These are phyloP conservation scores for Acanthurus leucopareius DNA, from an alignment of 2,797 vertebrate species.

Conservation along the genomic window DNA sequence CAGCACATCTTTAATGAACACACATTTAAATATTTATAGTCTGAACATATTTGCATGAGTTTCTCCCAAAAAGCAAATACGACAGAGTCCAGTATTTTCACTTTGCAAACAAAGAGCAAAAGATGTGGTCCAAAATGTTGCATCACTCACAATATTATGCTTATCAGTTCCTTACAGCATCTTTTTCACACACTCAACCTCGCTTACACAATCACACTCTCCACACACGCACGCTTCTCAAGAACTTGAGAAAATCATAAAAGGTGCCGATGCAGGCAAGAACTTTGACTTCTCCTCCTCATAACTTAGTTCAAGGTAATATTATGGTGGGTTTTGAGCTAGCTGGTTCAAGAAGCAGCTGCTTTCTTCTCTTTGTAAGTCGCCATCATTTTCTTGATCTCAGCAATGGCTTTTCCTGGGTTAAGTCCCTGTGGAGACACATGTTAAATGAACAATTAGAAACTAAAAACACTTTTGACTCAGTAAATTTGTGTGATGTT, in stretches of 20 bases:
- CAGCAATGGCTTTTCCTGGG: conserved; percentile 94
- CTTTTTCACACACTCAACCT: not conserved
- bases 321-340: not conserved
- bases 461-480: not conserved
- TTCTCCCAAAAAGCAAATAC: not conserved
- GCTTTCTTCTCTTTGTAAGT: conserved; percentile 90
- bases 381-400: conserved; percentile 99
- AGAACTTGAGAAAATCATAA: conserved; percentile 8
- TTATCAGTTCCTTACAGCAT: not conserved
- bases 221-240: not conserved
- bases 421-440: conserved; percentile 89
- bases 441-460: conserved; percentile 34
- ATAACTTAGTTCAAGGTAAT: conserved; percentile 17
- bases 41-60: conserved; percentile 2
- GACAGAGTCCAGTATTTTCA: conserved; percentile 2
- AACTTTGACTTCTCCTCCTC: conserved; percentile 4
- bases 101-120: conserved; percentile 7
- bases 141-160: conserved; percentile 12
- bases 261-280: conserved; percentile 31
- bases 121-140: conserved; percentile 37
- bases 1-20: conserved; percentile 47
- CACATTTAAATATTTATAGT: conserved; percentile 59
- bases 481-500: not conserved
- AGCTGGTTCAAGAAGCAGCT: conserved; percentile 48
- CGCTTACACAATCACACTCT: not conserved